Percentiles rank a stretch among this genome's conserved stretches.
phyloP scores from a whole-genome alignment of 2,797 vertebrate species.

The Peromyscus attwateri region DNA sequence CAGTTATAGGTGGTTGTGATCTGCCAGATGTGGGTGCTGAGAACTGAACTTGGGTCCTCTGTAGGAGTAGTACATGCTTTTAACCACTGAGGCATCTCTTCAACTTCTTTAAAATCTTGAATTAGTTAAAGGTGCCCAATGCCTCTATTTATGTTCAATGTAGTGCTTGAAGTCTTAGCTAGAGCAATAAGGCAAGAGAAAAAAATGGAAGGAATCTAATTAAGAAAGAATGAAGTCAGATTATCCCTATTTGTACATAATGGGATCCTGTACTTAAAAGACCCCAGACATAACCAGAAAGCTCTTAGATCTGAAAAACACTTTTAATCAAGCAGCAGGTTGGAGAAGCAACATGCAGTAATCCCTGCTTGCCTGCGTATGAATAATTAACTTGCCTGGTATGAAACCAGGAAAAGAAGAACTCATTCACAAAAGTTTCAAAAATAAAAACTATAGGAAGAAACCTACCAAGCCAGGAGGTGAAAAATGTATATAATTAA shows the following conservation, averaged over 20 bases:
- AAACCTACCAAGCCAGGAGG: not conserved
- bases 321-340: not conserved
- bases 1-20: not conserved
- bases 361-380: not conserved
- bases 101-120: not conserved
- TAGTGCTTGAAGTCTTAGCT: not conserved
- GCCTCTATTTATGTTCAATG: not conserved
- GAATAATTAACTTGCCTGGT: not conserved
- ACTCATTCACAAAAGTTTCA: not conserved
- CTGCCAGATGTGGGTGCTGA: not conserved
- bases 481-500: not conserved
- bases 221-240: not conserved
- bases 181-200: not conserved
- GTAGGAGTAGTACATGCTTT: not conserved
- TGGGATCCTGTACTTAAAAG: not conserved
- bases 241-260: not conserved
- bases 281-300: not conserved
- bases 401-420: not conserved
- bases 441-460: not conserved
- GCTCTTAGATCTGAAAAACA: not conserved
- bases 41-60: not conserved
- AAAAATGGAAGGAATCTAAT: no score
- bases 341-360: not conserved
- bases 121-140: not conserved
- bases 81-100: not conserved